phyloP scores from a whole-genome alignment of 2,888 invertebrate genomes.

The Ditylenchus weischeri region DNA sequence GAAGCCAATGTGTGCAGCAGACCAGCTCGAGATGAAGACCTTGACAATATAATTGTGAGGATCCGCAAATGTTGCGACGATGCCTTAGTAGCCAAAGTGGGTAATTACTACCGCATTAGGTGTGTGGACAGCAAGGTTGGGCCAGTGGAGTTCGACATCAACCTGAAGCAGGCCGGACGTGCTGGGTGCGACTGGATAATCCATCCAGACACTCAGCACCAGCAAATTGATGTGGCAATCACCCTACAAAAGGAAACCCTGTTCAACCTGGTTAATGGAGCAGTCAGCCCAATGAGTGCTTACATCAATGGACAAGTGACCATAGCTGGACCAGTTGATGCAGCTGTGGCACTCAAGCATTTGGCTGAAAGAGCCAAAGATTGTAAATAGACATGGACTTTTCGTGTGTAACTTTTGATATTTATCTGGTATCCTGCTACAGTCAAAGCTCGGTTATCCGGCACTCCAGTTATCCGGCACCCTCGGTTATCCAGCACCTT shows the following conservation, averaged over 20 bases:
- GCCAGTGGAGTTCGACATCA: conserved; percentile 19
- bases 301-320: conserved; percentile 50
- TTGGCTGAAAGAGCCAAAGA: conserved; percentile 37
- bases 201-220: not conserved
- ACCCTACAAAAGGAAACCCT: conserved; percentile 27
- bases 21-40: conserved; percentile 4
- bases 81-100: conserved; percentile 30
- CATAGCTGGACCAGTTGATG: conserved; percentile 44
- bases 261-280: conserved; percentile 29
- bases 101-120: conserved; percentile 31
- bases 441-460: too few relatives aligned
- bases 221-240: conserved; percentile 18
- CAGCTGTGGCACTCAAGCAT: conserved; percentile 47
- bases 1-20: too few relatives aligned
- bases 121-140: conserved; percentile 26
- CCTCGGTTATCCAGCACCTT: too few relatives aligned
- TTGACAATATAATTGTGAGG: conserved; percentile 24
- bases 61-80: conserved; percentile 31
- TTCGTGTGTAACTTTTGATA: too few relatives aligned
- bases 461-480: too few relatives aligned
- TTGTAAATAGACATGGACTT: not conserved
- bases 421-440: too few relatives aligned
- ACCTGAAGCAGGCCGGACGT: conserved; percentile 23
- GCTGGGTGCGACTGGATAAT: conserved; percentile 28
- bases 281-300: conserved; percentile 45